Base-by-base conservation (phyloP, 1,140 invertebrate species). In the Drosophila baimaii region DNA sequence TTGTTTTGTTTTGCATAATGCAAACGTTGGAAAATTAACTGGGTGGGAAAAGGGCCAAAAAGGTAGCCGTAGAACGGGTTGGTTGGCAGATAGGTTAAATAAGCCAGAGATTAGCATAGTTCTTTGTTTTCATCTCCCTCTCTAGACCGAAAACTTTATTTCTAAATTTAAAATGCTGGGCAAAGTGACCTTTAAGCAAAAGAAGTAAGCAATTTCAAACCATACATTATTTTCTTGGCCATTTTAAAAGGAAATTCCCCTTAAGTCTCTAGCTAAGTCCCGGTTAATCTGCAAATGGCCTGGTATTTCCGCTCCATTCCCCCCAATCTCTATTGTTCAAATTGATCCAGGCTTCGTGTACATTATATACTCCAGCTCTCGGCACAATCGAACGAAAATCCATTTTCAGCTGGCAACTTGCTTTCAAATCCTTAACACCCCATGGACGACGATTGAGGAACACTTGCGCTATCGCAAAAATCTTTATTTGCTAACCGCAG, bases 1-100 rank as follows among this genome's bases (percentile, higher is more conserved):
- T 49, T 72, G 65, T 58, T 88, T 83, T 89, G 61, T 83, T 79
- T 79, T 69, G 83, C 83, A 86, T 86, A 83, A 88, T 88, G 68
- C 64, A 62, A 82, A 72, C 69, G 63, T 74, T 65, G 79, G 72
- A 52, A 73, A 88, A 88, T 88, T 88, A 89, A 83, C 84, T 55
- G 62, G 59, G 46, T 27, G 65, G 65, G 47, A 31, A 68, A 56
- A 33, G 46, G 35, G 51, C 51, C 21, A 5, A 13, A 31, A 51
- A 23, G 41, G 35, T 49, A 54, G 25, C n/a, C n/a, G n/a, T n/a
- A n/a, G 27, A 49, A 25, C 21, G 19, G 44, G 27, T 6, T 19
- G 43, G n/a, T n/a, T n/a, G 56, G 56, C 55, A 64, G 54, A 37
- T 54, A 68, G 66, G 55, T 43, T 54, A 55, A 61, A 75, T 80